phyloP scores from a whole-genome alignment of 2,888 invertebrate genomes.

The Andrena praecox region DNA sequence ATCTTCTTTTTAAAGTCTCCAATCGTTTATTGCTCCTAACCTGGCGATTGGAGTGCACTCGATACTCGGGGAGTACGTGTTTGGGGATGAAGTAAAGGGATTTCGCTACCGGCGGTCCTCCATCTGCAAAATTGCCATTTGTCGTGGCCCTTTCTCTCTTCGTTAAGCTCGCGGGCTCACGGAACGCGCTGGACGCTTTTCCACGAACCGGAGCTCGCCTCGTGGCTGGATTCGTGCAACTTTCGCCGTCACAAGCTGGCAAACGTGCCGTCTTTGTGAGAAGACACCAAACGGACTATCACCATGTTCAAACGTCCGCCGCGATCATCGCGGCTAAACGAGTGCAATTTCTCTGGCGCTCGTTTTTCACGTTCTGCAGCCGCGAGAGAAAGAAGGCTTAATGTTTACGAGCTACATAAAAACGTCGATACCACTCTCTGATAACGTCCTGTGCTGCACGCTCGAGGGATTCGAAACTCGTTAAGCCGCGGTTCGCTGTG shows the following conservation, averaged over 20 bases:
- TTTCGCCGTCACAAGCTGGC: conserved; percentile 12
- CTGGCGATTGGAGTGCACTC: too few species aligned
- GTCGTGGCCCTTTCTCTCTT: conserved; percentile 48
- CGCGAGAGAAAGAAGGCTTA: conserved; percentile 31
- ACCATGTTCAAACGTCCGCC: background rate
- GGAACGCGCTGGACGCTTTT: conserved; percentile 63
- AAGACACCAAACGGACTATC: background rate
- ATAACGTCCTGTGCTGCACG: conserved; percentile 25
- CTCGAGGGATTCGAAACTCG: conserved; percentile 42
- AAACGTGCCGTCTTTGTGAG: background rate
- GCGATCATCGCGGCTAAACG: conserved; percentile 11
- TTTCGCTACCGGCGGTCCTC: conserved; percentile 1
- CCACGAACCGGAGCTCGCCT: conserved; percentile 59
- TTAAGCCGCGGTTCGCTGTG: conserved; percentile 30
- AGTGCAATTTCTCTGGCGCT: conserved; percentile 13
- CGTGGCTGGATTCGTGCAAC: conserved; percentile 21
- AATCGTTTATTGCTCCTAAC: background rate
- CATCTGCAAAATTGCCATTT: conserved; percentile 60
- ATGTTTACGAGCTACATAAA: conserved; percentile 40
- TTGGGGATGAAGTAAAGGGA: background rate
- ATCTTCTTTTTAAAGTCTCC: background rate
- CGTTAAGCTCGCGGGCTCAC: conserved; percentile 61
- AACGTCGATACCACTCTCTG: conserved; percentile 34
- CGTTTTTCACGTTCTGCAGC: background rate
- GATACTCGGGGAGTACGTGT: too few species aligned